Percentiles rank a stretch among this genome's conserved stretches.
These are phyloP conservation scores for Python bivittatus DNA, from an alignment of 2,113 vertebrate species.

Conservation along the genomic window DNA sequence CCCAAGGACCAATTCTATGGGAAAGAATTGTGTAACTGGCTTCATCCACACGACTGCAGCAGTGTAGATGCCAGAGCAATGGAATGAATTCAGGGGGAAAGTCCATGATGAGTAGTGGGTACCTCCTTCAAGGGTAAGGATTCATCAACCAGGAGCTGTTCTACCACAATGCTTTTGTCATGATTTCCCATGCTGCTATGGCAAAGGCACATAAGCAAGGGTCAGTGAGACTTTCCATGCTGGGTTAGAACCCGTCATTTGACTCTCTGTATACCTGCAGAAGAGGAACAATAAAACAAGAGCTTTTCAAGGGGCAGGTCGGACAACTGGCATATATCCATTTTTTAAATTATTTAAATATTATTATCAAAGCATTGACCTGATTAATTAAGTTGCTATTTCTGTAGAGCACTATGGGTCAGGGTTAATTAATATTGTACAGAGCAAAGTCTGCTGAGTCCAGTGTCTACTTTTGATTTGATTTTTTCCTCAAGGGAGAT, in stretches of 20 bases:
- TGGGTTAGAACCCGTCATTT: background rate
- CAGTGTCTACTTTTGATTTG: background rate
- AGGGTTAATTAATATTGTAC: slow-evolving; percentile 10
- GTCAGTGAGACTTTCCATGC: background rate
- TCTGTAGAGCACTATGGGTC: background rate
- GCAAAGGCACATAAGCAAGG: background rate
- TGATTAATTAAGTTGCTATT: slow-evolving; percentile 26
- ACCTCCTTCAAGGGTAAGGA: background rate
- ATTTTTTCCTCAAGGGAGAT: background rate
- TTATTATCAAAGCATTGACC: slow-evolving; percentile 19
- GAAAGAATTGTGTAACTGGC: background rate
- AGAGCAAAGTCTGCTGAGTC: slow-evolving; percentile 14
- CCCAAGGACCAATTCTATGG: background rate
- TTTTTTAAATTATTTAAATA: slow-evolving; percentile 10
- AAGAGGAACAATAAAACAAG: slow-evolving; percentile 7
- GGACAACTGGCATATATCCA: slow-evolving; percentile 1
- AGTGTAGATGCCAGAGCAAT: background rate
- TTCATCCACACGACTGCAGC: background rate
- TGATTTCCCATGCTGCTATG: background rate
- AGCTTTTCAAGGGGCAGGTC: background rate
- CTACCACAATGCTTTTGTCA: background rate
- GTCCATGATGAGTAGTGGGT: background rate
- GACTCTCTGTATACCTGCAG: background rate
- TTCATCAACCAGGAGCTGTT: background rate
- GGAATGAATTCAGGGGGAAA: background rate